phyloP scores from a whole-genome alignment of 1,140 invertebrate species.

The Leptinotarsa texana region DNA sequence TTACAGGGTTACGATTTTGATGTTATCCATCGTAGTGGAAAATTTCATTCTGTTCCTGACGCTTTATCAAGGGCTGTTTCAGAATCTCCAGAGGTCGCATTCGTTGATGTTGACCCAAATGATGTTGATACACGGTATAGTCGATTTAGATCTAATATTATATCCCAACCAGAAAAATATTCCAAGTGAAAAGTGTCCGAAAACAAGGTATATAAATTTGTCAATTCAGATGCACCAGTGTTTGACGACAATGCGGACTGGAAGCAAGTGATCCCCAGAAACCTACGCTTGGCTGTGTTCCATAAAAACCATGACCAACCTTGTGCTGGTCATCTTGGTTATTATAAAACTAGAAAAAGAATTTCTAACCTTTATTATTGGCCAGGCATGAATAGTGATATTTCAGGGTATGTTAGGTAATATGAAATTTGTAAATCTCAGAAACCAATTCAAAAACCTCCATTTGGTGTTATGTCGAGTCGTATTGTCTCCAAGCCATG shows the following conservation, averaged over 20 bases:
- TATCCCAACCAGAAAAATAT: background rate
- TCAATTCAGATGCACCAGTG: background rate
- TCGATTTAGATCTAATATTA: background rate
- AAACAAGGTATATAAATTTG: background rate
- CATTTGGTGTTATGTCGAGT: background rate
- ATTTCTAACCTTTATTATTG: slow-evolving; percentile 12
- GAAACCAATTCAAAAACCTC: background rate
- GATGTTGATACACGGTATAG: background rate
- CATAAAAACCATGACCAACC: slow-evolving; percentile 33
- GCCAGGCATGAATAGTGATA: background rate
- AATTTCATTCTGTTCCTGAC: too few species aligned
- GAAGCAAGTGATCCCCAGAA: slow-evolving; percentile 36
- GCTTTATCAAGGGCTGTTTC: too few species aligned
- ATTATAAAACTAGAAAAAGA: slow-evolving; percentile 24
- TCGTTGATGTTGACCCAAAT: background rate
- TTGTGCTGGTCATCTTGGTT: slow-evolving; percentile 29
- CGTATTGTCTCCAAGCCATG: slow-evolving; percentile 12
- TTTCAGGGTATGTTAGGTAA: slow-evolving; percentile 6
- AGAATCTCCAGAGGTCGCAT: slow-evolving; percentile 27
- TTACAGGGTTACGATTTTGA: background rate
- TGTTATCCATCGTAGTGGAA: too few species aligned
- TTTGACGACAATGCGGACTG: slow-evolving; percentile 8
- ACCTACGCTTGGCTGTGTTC: slow-evolving; percentile 29
- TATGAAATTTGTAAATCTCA: slow-evolving; percentile 2
- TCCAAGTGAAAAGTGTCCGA: background rate